Percentiles rank a stretch among this genome's conserved stretches.
These are phyloP conservation scores for Plectropomus leopardus DNA, from an alignment of 2,113 vertebrate genomes.

Conservation along the genomic window DNA sequence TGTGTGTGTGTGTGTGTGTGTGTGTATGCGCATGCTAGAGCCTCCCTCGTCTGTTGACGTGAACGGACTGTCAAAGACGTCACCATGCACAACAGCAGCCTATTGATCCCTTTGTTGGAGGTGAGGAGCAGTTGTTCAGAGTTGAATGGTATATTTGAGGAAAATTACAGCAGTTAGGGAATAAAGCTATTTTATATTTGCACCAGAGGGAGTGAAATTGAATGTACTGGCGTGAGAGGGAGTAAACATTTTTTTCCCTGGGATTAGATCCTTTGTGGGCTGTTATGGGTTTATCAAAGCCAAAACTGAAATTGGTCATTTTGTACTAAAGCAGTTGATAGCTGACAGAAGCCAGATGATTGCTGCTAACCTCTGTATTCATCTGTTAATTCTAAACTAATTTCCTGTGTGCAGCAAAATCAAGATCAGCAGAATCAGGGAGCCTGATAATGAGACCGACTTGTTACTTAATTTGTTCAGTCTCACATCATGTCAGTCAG, in stretches of 20 bases:
- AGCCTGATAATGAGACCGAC: too few relatives aligned
- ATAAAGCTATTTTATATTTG: slow-evolving; percentile 11
- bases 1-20: slow-evolving; percentile 9
- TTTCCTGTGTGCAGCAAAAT: too few relatives aligned
- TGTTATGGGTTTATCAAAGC: background rate
- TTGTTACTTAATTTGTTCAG: too few relatives aligned
- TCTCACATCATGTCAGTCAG: too few relatives aligned
- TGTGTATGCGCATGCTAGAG: background rate
- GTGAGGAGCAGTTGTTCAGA: background rate
- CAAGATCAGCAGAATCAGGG: too few relatives aligned
- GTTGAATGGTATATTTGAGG: background rate
- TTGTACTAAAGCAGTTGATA: background rate
- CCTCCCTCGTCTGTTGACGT: slow-evolving; percentile 38
- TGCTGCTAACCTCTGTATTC: too few relatives aligned
- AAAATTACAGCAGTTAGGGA: slow-evolving; percentile 5
- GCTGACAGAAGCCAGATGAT: background rate
- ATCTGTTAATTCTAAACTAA: too few relatives aligned
- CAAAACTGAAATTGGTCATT: background rate
- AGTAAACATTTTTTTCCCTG: background rate
- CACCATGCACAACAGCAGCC: slow-evolving; percentile 49
- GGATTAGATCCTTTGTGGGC: background rate
- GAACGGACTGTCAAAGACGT: slow-evolving; percentile 60
- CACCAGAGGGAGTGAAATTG: background rate
- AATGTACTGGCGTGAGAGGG: background rate
- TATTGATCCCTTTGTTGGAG: slow-evolving; percentile 47